Percentiles rank a stretch among this genome's conserved stretches.
These are phyloP conservation scores for Ephialtes manifestator DNA, from an alignment of 2,888 invertebrate genomes.

Conservation along the genomic window DNA sequence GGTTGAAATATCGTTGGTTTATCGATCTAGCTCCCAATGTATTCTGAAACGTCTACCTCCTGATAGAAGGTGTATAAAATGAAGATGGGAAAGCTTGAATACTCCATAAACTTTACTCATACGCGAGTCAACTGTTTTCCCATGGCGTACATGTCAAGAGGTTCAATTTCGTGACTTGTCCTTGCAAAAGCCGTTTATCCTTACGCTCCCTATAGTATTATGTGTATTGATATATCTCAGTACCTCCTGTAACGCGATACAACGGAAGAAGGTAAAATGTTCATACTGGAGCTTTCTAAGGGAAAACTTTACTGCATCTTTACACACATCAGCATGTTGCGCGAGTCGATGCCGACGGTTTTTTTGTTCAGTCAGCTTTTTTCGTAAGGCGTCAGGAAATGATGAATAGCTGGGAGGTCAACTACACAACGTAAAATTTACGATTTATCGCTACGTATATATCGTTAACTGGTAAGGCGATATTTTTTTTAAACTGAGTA, in stretches of 20 bases:
- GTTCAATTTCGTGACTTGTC: conserved; percentile 30
- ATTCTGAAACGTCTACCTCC: neutral
- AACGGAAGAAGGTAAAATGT: neutral
- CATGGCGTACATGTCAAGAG: neutral
- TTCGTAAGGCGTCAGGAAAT: conserved; percentile 1
- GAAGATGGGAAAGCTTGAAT: neutral
- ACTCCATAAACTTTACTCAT: conserved; percentile 10
- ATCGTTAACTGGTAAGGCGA: neutral
- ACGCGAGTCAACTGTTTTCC: conserved; percentile 28
- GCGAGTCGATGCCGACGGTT: neutral
- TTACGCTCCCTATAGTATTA: neutral
- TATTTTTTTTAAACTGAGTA: too few relatives aligned
- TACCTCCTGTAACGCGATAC: neutral
- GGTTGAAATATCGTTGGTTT: conserved; percentile 5
- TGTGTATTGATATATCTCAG: neutral
- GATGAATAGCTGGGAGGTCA: neutral
- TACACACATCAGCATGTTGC: neutral
- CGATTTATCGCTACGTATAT: neutral
- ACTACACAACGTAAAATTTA: neutral
- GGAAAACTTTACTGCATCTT: neutral
- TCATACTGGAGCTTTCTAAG: neutral
- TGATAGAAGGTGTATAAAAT: neutral
- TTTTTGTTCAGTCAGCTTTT: conserved; percentile 15
- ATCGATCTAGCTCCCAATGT: neutral
- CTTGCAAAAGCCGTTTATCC: conserved; percentile 2